Conservation (phyloP, 1,140 invertebrate genomes). For the Bradysia coprophila region DNA sequence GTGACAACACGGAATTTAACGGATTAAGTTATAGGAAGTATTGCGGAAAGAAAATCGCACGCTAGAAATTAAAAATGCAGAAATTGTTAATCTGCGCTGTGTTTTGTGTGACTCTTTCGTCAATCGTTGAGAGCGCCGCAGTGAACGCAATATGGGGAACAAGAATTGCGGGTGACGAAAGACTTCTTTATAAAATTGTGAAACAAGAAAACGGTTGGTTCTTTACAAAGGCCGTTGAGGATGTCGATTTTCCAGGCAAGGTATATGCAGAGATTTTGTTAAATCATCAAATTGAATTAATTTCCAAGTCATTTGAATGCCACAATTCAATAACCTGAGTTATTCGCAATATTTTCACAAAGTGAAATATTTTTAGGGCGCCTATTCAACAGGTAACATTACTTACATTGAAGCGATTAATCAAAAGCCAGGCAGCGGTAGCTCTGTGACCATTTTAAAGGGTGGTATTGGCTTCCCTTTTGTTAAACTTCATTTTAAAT, state of each 20-base stretch:
- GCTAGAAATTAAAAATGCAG: too few relatives aligned
- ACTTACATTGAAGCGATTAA: background rate
- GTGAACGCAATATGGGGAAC: constrained; percentile 10
- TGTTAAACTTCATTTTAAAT: background rate
- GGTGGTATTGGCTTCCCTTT: background rate
- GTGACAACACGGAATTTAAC: too few relatives aligned
- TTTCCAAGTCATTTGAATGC: background rate
- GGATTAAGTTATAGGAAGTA: too few relatives aligned
- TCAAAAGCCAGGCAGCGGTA: background rate
- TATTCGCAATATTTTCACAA: background rate
- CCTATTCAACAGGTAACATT: background rate
- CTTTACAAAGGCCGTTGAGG: background rate
- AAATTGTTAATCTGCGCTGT: too few relatives aligned
- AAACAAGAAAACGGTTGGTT: background rate
- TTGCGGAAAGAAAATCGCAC: too few relatives aligned
- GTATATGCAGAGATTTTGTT: background rate
- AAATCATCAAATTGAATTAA: background rate
- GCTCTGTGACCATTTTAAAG: background rate
- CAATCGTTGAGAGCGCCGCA: too few relatives aligned
- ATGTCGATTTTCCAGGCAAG: background rate
- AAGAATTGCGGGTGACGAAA: constrained; percentile 1
- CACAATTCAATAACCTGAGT: background rate
- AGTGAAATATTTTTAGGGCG: background rate
- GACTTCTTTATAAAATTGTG: background rate
- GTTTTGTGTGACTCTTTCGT: too few relatives aligned